Evolutionary conservation across 2,113 vertebrate species (phyloP), one percentile per base, ranked within the genome.

Genomic region (Oreochromis niloticus): DNA sequence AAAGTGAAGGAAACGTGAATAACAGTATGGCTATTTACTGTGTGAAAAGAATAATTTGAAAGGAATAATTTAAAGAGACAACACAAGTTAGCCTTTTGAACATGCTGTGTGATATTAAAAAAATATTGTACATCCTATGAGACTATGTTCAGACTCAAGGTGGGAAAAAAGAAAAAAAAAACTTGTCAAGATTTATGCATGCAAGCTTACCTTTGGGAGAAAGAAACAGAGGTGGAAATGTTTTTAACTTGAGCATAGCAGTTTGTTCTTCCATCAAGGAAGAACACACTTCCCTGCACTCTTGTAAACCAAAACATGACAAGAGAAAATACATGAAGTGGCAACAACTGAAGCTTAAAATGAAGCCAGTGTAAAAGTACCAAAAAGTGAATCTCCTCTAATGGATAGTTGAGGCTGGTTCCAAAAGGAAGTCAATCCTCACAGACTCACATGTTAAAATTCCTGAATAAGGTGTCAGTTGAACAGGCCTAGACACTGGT

Each of bases 151-250:
- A 71, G 48, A 32, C 24, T 81, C 36, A 46, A 81, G 13, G 41
- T 48, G 78, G 19, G 9, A 24, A 22, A 39, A 36, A 61, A n/a
- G 0, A n/a, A 63, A 3, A 3, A 17, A 34, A 48, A 80, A 54
- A 4, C 0, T 1, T 39, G 34, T n/a, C 10, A 66, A n/a, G 61
- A n/a, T 6, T 12, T 63, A 3, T 34, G 32, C 32, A 39, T 30
- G 57, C 48, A 46, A 71, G 57, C 19, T 48, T 14, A 50, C 57
- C 30, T 48, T 14, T 34, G 32, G 32, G 32, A 32, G 55, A 39
- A 39, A 11, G 14, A 81, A 81, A 43, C 14, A 27, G 19, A 24
- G 11, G 50, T 6, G 27, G 6, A 71, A 83, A 56, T 30, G 52
- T 48, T 73, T 30, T 48, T 19, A 75, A 75, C 3, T 11, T 39